phyloP scores from a whole-genome alignment of 2,888 invertebrate genomes.

The Drosophila neonasuta region DNA sequence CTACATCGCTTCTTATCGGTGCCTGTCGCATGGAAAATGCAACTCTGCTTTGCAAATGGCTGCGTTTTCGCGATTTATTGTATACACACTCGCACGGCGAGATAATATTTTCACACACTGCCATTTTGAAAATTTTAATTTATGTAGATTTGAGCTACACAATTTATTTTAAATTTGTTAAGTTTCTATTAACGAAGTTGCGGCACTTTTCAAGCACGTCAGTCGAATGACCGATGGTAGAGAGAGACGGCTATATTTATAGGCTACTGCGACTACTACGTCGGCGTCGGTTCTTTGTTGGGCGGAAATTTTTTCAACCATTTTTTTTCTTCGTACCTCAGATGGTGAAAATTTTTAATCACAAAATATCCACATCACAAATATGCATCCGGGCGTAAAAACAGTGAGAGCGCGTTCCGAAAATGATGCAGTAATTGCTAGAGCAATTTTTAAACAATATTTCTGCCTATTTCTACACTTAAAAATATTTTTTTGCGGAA shows the following conservation, averaged over 20 bases:
- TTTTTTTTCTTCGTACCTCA: constrained; percentile 82
- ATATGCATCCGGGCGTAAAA: constrained; percentile 84
- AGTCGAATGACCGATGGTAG: constrained; percentile 41
- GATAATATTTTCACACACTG: constrained; percentile 16
- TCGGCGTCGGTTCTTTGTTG: constrained; percentile 79
- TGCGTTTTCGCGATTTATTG: constrained; percentile 30
- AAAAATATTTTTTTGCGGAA: constrained; percentile 49
- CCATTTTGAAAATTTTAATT: constrained; percentile 25
- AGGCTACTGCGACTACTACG: constrained; percentile 82
- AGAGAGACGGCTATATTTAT: constrained; percentile 77
- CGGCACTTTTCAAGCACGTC: constrained; percentile 44
- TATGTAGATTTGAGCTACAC: constrained; percentile 21
- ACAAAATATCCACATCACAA: constrained; percentile 83
- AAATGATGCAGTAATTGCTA: constrained; percentile 48
- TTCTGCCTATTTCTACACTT: constrained; percentile 58
- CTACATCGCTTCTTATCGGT: constrained; percentile 28
- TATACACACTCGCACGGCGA: constrained; percentile 29
- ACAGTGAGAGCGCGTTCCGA: constrained; percentile 68
- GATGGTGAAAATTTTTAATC: constrained; percentile 83
- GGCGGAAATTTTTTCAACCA: constrained; percentile 61
- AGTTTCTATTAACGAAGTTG: constrained; percentile 16
- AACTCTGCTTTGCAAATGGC: constrained; percentile 55
- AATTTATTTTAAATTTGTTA: constrained; percentile 29
- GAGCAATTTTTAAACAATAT: constrained; percentile 41
- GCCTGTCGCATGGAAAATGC: constrained; percentile 25